Percentiles rank a stretch among this genome's conserved stretches.
Conservation (phyloP, 2,113 vertebrate genomes). For the Oreochromis niloticus region DNA sequence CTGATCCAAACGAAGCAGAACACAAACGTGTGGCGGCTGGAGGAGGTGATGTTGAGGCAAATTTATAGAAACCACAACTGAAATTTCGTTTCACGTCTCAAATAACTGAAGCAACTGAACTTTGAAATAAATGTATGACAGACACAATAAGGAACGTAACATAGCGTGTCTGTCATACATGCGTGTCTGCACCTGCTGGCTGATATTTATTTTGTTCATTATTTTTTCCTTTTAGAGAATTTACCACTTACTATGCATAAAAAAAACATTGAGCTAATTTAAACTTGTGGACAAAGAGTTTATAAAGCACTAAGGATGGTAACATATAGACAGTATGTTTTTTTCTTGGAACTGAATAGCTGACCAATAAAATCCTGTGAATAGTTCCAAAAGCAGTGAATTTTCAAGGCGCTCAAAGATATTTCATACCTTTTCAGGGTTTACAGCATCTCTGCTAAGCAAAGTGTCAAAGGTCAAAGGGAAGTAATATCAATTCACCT, state of each 20-base stretch:
- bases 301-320: background rate
- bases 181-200: background rate
- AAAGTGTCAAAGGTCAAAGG: rapidly evolving
- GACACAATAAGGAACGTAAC: background rate
- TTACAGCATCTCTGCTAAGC: background rate
- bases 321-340: rapidly evolving
- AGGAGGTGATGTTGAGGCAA: background rate
- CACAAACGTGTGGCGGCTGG: background rate
- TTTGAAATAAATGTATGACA: background rate
- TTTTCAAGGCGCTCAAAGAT: background rate
- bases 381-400: background rate
- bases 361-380: background rate
- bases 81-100: background rate
- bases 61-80: background rate
- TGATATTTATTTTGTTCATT: background rate
- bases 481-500: conserved; percentile 66
- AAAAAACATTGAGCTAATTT: background rate
- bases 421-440: background rate
- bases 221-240: background rate
- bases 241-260: background rate
- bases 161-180: background rate
- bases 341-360: rapidly evolving
- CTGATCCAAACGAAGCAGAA: background rate
- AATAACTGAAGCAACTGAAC: background rate
- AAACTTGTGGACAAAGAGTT: background rate